Base-by-base conservation (phyloP, 2,797 vertebrate species). In the Onychomys arenicola region DNA sequence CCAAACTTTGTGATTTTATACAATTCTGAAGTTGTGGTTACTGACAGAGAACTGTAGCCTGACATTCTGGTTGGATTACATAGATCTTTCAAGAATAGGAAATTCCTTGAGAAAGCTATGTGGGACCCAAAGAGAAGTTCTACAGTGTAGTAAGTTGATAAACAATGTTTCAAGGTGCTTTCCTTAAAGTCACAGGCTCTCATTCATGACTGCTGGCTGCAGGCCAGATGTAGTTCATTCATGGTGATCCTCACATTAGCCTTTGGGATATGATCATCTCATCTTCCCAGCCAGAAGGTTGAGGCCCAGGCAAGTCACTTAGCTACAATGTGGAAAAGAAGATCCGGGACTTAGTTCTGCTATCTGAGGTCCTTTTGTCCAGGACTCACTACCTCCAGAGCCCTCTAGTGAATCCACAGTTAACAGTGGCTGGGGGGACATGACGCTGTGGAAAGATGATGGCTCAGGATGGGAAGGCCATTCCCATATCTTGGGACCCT, bases 71-170 rank as follows among this genome's bases (percentile, higher is more conserved):
- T 5, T 91, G 71, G 75, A 23, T 76, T n/a, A 65, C 1, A 43
- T 0, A 82, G 59, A n/a, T 77, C 57, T 59, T 94, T 94, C 10
- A 63, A 94, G 96, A 96, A 94, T 61, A 67, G 40, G 55, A 3
- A 89, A 6, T 3, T 14, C 85, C 46, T 95, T 8, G 11, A 46
- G 75, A 90, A 71, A 57, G n/a, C 9, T 32, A 40, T 13, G 1
- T n/a, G 40, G 37, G 49, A 9, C 14, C 5, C n/a, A 16, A 2
- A 78, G 71, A 77, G 46, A 59, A 81, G 84, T 32, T 95, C 55
- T 90, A 77, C 59, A 61, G 88, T 65, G 61, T 0, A 59, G 46
- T 87, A 14, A 80, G 29, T 4, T 67, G 49, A 61, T 84, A 81
- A 52, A 59, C 6, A 73, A 11, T 43, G 25, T 32, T 59, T 14